Conservation (phyloP, 2,113 vertebrate species). For the Taurulus bubalis region DNA sequence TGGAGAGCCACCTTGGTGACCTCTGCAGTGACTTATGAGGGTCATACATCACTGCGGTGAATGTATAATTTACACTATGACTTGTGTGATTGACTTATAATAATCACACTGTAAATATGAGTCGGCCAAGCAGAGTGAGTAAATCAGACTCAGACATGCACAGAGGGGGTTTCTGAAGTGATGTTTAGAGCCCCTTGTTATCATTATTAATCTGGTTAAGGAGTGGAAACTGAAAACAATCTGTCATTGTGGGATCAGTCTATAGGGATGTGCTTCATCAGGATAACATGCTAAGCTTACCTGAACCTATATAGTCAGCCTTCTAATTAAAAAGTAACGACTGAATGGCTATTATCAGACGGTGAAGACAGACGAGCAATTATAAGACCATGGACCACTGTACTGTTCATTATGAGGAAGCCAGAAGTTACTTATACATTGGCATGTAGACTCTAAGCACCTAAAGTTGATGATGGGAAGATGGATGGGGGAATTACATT, state of each 20-base stretch:
- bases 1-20: background rate
- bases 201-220: conserved; percentile 10
- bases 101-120: conserved; percentile 5
- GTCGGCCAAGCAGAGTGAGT: background rate
- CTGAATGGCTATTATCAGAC: conserved; percentile 37
- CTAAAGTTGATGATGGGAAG: conserved; percentile 46
- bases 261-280: conserved; percentile 17
- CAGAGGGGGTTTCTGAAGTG: background rate
- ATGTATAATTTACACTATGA: background rate
- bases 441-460: conserved; percentile 21
- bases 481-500: conserved; percentile 41
- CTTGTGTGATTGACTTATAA: conserved; percentile 6
- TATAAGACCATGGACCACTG: conserved; percentile 27
- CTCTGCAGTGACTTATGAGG: conserved; percentile 15
- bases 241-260: background rate
- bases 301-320: conserved; percentile 2
- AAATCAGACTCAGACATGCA: conserved; percentile 16
- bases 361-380: conserved; percentile 55
- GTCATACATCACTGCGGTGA: conserved; percentile 21
- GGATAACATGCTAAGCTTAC: background rate
- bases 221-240: background rate
- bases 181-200: background rate
- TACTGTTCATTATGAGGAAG: conserved; percentile 26
- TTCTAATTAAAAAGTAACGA: conserved; percentile 36
- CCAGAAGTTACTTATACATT: conserved; percentile 7